Base-by-base conservation (phyloP, 2,888 invertebrate genomes). In the Rugalucina vietnamica region DNA sequence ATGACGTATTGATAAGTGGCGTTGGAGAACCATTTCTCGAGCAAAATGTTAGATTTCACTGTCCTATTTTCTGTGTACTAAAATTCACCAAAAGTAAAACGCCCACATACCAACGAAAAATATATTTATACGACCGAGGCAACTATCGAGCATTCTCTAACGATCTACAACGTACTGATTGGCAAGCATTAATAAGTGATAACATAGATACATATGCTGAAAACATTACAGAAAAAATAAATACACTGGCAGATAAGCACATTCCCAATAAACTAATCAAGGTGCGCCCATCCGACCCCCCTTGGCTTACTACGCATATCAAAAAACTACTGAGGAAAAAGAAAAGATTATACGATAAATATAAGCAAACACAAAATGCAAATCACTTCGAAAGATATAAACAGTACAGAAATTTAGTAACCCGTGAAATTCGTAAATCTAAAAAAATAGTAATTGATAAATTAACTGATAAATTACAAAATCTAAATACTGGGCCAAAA, bases 281-380 rank as follows among this genome's bases (percentile, higher is more conserved):
- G 10, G 32, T 70, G 8, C 32, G 71, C 32, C 32, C 12, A 29
- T 29, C 32, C 14, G 37, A 29, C 12, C 29, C 71, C 8, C 34
- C 32, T 18, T 70, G 71, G 78, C 21, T 78, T 18, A 21, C 37
- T 32, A 70, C 27, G 27, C 27, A 43, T 14, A 37, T 77, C 21
- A 24, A 32, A 34, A 77, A 77, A 77, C 5, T 32, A 18, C 69
- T 69, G 12, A 39, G 77, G 36, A 24, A 69, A 32, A 10, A 70
- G 21, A 70, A 77, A 77, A 21, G 77, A 29, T 10, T 24, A 27
- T 70, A 77, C 34, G 49, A 65, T 12, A 76, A 39, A 76, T 60
- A 60, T 10, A 76, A 60, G 36, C 24, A 29, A 21, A 54, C 57
- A 21, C 8, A 70, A 21, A 70, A 8, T 10, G 8, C 8, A 8